Conservation (phyloP, 2,888 invertebrate species). For the Acronicta psi region DNA sequence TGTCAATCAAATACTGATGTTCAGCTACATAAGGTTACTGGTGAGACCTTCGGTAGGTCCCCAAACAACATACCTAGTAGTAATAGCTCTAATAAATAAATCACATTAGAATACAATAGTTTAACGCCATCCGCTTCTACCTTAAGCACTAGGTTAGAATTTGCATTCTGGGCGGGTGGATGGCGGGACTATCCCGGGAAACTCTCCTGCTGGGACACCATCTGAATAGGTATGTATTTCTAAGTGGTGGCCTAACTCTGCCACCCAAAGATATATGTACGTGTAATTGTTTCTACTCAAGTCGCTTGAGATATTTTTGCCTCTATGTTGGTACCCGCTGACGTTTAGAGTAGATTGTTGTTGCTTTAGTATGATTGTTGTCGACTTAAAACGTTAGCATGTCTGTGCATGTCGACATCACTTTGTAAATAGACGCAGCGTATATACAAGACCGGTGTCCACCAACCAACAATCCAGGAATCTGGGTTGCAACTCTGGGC, state of each 20-base stretch:
- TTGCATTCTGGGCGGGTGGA: constrained; percentile 69
- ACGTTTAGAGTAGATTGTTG: neutral
- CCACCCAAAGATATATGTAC: constrained; percentile 28
- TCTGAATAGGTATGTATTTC: constrained; percentile 65
- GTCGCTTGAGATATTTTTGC: constrained; percentile 13
- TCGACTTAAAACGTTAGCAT: too few species aligned
- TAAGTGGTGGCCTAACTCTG: constrained; percentile 51
- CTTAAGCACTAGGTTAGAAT: constrained; percentile 57
- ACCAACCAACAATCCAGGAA: too few species aligned
- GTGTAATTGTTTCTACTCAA: constrained; percentile 37
- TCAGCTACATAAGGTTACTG: too few species aligned
- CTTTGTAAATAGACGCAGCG: too few species aligned
- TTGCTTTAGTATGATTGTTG: constrained; percentile 4
- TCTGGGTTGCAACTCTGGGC: too few species aligned
- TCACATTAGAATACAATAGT: too few species aligned
- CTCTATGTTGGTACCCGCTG: neutral
- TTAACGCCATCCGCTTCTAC: constrained; percentile 25
- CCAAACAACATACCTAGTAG: too few species aligned
- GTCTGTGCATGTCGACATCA: too few species aligned
- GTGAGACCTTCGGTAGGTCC: too few species aligned
- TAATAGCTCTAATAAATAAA: too few species aligned
- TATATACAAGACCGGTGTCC: too few species aligned
- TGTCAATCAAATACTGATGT: too few species aligned
- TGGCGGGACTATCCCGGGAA: constrained; percentile 60
- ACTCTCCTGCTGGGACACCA: constrained; percentile 67